phyloP scores from a whole-genome alignment of 2,888 invertebrate genomes.

The Achlya flavicornis region DNA sequence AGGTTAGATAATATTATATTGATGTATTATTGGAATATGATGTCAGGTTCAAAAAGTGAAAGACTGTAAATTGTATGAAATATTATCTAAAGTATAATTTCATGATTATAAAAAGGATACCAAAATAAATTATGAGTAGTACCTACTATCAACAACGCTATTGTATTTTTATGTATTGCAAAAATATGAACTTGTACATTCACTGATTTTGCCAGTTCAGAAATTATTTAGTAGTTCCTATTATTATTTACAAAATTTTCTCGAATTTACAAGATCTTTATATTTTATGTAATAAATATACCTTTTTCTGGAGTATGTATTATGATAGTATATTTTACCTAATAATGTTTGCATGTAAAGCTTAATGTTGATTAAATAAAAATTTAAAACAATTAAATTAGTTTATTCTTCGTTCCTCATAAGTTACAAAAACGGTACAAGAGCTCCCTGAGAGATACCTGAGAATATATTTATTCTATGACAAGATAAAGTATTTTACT shows the following conservation, averaged over 20 bases:
- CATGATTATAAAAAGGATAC: neutral
- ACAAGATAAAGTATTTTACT: too few relatives aligned
- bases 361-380: slow-evolving; percentile 21
- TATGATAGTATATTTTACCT: slow-evolving; percentile 12
- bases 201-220: neutral
- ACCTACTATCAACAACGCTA: neutral
- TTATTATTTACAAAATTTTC: slow-evolving; percentile 34
- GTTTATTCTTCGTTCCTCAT: neutral
- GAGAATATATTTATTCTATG: too few relatives aligned
- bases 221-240: slow-evolving; percentile 29
- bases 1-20: neutral
- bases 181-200: neutral
- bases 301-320: slow-evolving; percentile 12
- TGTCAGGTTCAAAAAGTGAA: neutral
- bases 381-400: slow-evolving; percentile 9
- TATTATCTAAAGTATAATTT: neutral
- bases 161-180: slow-evolving; percentile 1
- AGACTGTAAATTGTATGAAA: neutral
- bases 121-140: neutral
- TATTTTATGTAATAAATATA: slow-evolving; percentile 30
- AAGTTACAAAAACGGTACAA: too few relatives aligned
- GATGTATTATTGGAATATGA: neutral
- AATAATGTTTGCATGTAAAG: slow-evolving; percentile 38
- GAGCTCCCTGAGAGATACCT: too few relatives aligned
- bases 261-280: slow-evolving; percentile 41